Conservation (phyloP, 2,113 vertebrate species). For the Spea bombifrons region DNA sequence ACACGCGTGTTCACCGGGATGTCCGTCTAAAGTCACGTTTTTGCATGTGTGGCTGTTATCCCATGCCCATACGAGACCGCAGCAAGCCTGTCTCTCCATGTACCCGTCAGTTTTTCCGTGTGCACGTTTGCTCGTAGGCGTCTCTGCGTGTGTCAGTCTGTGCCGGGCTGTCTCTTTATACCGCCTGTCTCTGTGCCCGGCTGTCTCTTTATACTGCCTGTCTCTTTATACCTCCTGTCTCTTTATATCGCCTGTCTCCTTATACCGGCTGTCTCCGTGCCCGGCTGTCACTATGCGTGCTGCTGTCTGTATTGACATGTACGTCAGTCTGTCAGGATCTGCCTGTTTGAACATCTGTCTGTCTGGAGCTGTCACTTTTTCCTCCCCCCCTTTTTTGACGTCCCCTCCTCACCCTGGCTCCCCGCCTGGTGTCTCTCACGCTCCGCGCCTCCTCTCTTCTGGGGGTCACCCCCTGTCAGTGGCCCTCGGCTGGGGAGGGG, state of each 20-base stretch:
- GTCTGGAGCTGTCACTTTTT: slow-evolving; percentile 23
- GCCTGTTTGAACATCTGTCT: neutral
- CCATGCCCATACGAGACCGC: no score
- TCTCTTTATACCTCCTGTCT: neutral
- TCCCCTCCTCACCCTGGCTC: slow-evolving; percentile 3
- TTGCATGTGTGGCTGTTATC: no score
- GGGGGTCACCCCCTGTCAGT: slow-evolving; percentile 40
- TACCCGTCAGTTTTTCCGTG: no score
- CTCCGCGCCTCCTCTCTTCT: neutral
- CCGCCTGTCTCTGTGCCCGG: no score
- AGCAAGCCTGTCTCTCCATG: no score
- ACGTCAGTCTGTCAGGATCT: neutral
- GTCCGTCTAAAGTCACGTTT: no score
- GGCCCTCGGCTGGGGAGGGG: slow-evolving; percentile 28
- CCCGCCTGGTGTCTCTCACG: neutral
- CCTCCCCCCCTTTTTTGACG: neutral
- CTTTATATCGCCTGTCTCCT: neutral
- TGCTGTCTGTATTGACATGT: neutral
- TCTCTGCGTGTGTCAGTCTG: neutral
- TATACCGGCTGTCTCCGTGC: neutral
- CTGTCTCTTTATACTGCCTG: neutral
- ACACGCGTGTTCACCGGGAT: no score
- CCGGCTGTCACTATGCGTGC: neutral
- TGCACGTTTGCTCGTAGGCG: no score
- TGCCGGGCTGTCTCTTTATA: neutral